phyloP scores from a whole-genome alignment of 2,797 vertebrate genomes.

The Enteromius paludinosus region DNA sequence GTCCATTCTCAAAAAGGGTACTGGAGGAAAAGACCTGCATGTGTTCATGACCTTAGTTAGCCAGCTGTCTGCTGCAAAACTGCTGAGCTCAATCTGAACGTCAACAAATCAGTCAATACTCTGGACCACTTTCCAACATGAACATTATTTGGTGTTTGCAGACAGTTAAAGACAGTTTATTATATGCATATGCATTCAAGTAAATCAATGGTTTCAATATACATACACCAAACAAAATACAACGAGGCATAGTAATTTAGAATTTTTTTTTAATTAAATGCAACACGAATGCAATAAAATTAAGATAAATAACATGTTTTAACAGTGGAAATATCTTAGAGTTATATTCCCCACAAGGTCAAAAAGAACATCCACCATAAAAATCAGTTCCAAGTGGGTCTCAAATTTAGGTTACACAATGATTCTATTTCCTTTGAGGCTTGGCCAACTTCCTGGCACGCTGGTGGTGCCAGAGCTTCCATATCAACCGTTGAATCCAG shows the following conservation, averaged over 20 bases:
- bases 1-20: constrained; percentile 15
- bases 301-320: constrained; percentile 84
- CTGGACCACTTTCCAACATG: neutral
- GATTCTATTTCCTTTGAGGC: constrained; percentile 71
- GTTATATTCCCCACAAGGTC: constrained; percentile 79
- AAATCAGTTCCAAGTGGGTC: constrained; percentile 80
- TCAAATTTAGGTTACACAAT: constrained; percentile 71
- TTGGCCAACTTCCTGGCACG: constrained; percentile 59
- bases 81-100: constrained; percentile 4
- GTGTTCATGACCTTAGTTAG: constrained; percentile 40
- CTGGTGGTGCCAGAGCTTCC: constrained; percentile 54
- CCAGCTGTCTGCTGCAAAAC: constrained; percentile 33
- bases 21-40: constrained; percentile 27
- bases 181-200: neutral
- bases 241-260: constrained; percentile 54
- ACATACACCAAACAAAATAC: constrained; percentile 13
- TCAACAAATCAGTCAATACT: neutral
- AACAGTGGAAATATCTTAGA: constrained; percentile 79
- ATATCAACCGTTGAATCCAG: constrained; percentile 81
- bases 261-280: constrained; percentile 82
- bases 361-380: constrained; percentile 76
- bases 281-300: constrained; percentile 84
- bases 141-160: neutral
- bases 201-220: neutral
- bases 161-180: neutral